phyloP scores from a whole-genome alignment of 2,888 invertebrate genomes.

The Eumerus sabulonum region DNA sequence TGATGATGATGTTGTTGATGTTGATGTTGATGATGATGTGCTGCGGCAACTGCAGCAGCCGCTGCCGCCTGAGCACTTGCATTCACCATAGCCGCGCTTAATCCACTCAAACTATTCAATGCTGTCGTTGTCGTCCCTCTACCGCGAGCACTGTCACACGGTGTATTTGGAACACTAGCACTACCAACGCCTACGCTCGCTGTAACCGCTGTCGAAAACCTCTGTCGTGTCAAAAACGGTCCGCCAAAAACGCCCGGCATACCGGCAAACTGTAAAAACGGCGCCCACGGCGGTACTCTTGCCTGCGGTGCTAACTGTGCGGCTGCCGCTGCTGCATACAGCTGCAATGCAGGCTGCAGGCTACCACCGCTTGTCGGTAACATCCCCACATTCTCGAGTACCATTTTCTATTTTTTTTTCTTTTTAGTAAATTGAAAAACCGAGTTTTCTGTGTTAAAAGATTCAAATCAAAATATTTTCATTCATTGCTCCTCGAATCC shows the following conservation, averaged over 20 bases:
- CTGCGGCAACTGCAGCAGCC: too few species aligned
- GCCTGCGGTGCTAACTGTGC: constrained; percentile 77
- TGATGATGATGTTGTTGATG: too few species aligned
- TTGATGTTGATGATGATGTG: too few species aligned
- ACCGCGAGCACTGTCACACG: constrained; percentile 41
- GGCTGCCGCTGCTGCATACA: constrained; percentile 86
- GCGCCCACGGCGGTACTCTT: constrained; percentile 82
- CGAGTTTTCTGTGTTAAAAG: constrained; percentile 21
- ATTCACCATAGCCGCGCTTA: constrained; percentile 71
- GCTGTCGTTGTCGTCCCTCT: constrained; percentile 9
- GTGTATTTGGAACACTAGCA: constrained; percentile 41
- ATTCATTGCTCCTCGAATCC: constrained; percentile 12
- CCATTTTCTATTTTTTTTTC: constrained; percentile 79
- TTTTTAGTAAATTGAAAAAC: not conserved
- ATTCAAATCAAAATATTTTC: constrained; percentile 13
- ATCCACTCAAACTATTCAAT: constrained; percentile 68
- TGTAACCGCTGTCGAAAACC: constrained; percentile 69
- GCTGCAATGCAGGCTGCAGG: constrained; percentile 85
- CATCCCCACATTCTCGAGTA: constrained; percentile 80
- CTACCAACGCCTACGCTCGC: constrained; percentile 42
- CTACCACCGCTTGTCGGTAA: constrained; percentile 78
- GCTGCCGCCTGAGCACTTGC: constrained; percentile 72
- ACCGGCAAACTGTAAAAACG: constrained; percentile 80
- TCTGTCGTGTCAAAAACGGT: constrained; percentile 72
- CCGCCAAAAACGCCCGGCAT: constrained; percentile 79